phyloP scores from a whole-genome alignment of 2,888 invertebrate genomes.

The Galerucella pusilla region DNA sequence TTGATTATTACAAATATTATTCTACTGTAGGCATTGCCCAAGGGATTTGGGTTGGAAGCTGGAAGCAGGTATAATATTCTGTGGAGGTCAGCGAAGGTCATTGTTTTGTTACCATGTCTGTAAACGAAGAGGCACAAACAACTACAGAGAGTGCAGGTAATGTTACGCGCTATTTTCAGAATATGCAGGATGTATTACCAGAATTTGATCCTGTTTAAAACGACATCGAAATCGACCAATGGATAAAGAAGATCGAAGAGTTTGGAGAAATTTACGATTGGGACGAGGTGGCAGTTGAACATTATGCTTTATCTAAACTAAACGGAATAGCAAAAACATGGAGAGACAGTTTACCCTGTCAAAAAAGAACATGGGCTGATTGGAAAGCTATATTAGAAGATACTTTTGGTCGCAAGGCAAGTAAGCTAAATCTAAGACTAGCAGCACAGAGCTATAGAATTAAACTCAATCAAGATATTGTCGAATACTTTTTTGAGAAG shows the following conservation, averaged over 20 bases:
- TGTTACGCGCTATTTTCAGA: too few relatives aligned
- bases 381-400: slow-evolving; percentile 3
- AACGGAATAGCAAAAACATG: slow-evolving; percentile 48
- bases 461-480: too few relatives aligned
- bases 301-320: slow-evolving; percentile 46
- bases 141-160: too few relatives aligned
- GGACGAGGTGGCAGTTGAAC: slow-evolving; percentile 43
- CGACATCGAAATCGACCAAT: slow-evolving; percentile 34
- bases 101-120: too few relatives aligned
- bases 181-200: neutral
- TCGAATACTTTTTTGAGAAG: too few relatives aligned
- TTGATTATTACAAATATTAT: too few relatives aligned
- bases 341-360: slow-evolving; percentile 44
- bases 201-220: slow-evolving; percentile 19
- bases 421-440: neutral
- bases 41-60: too few relatives aligned
- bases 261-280: slow-evolving; percentile 44
- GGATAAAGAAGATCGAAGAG: slow-evolving; percentile 48
- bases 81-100: too few relatives aligned
- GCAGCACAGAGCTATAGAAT: too few relatives aligned
- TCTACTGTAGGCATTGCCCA: too few relatives aligned
- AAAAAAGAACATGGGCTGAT: neutral
- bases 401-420: neutral
- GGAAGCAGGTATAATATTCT: too few relatives aligned
- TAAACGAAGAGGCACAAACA: too few relatives aligned